A percentile compares a stretch with the other conserved stretches of the same genome.
phyloP scores from a whole-genome alignment of 2,113 vertebrate genomes.

The Todiramphus saurophagus region DNA sequence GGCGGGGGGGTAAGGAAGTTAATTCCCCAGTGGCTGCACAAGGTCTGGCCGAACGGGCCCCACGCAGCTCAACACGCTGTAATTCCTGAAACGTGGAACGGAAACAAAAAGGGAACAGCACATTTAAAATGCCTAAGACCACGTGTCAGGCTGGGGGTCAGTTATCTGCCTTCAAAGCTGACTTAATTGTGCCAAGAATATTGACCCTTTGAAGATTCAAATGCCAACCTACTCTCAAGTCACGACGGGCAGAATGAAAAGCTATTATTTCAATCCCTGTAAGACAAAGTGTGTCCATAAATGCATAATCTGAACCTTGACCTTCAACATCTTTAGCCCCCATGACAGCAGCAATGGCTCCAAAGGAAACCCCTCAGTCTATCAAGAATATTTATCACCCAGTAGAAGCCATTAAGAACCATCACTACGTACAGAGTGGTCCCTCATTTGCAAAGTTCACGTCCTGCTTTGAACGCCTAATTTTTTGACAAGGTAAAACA shows the following conservation, averaged over 20 bases:
- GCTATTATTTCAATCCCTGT: not conserved
- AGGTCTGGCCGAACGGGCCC: constrained; percentile 63
- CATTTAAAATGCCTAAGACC: constrained; percentile 24
- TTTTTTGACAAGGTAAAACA: not conserved
- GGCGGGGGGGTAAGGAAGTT: constrained; percentile 71
- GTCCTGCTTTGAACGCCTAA: not conserved
- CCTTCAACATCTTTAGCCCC: not conserved
- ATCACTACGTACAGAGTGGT: not conserved
- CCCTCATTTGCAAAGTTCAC: not conserved
- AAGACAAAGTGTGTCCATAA: not conserved
- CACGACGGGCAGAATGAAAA: not conserved
- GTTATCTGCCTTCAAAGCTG: not conserved
- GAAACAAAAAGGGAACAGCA: constrained; percentile 4
- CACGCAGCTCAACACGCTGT: constrained; percentile 68
- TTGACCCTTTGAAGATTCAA: constrained; percentile 30
- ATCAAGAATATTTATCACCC: not conserved
- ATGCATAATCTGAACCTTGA: not conserved
- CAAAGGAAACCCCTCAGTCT: not conserved
- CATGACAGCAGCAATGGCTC: not conserved
- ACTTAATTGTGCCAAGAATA: constrained; percentile 53
- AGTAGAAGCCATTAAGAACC: not conserved
- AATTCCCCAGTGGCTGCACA: constrained; percentile 87
- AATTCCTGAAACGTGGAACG: constrained; percentile 68
- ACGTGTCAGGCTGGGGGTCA: constrained; percentile 12
- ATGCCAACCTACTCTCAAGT: not conserved